Base-by-base conservation (phyloP, 2,113 vertebrate species). In the Albula glossodonta region DNA sequence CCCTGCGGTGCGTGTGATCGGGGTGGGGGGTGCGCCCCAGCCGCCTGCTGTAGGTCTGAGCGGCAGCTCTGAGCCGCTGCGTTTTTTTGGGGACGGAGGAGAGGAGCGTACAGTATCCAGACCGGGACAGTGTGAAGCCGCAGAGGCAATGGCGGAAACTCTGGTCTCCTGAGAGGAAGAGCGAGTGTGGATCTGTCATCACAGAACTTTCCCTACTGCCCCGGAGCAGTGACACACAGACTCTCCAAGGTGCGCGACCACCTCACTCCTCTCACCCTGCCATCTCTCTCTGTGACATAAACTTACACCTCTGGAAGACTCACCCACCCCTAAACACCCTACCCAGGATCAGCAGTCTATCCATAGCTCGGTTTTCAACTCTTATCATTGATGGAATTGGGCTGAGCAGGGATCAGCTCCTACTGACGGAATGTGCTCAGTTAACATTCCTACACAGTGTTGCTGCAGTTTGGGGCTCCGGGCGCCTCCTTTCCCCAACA, bases 1-100 rank as follows among this genome's bases (percentile, higher is more conserved):
- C 17, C 48, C 41, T 85, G 84, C n/a, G 84, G 84, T 85, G 78
- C 19, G 78, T 85, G 78, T 85, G 84, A 85, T 85, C 84, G 60
- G 84, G 78, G 78, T 85, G 84, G 84, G 84, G 78, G 84, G 84
- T 66, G 84, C 2, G 5, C 49, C 84, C 84, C 84, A 80, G 84
- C 77, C 56, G 80, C 52, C 78, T 80, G 84, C 84, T 50, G 78
- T 63, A 63, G 41, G 48, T 85, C 78, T 63, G 25, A 6, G 56
- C 25, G 25, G 77, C 22, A 60, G 56, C 10, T 10, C 56, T 11
- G 56, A 12, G 57, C 31, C 4, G 60, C 60, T 66, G 60, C 17
- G 4, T 66, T 80, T 13, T n/a, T n/a, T 17, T 78, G 31, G 50
- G 52, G 78, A 60, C 60, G 50, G n/a, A 48, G 78, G 56, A 63